phyloP scores from a whole-genome alignment of 1,140 invertebrate genomes.

The Reticulitermes speratus region DNA sequence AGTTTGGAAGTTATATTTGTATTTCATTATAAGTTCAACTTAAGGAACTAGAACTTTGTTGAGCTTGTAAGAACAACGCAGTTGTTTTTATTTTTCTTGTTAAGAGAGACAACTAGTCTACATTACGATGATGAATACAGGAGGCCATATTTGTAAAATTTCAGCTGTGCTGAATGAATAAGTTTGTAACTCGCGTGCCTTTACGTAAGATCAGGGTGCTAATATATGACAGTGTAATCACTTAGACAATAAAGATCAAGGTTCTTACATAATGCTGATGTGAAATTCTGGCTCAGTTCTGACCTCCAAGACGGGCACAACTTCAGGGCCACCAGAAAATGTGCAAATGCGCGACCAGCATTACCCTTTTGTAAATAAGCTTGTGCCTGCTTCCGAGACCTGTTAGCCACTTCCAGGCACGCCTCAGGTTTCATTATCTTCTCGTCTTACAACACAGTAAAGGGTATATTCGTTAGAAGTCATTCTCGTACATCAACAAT shows the following conservation, averaged over 20 bases:
- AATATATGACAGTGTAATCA: too few relatives aligned
- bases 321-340: conserved; percentile 46
- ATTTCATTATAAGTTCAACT: too few relatives aligned
- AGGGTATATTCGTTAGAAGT: background rate
- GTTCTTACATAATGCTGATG: conserved; percentile 39
- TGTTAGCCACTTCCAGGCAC: background rate
- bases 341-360: conserved; percentile 47
- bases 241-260: background rate
- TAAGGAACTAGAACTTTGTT: too few relatives aligned
- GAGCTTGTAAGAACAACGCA: too few relatives aligned
- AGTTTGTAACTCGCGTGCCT: too few relatives aligned
- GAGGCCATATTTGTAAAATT: too few relatives aligned
- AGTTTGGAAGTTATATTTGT: too few relatives aligned
- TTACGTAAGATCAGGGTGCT: too few relatives aligned
- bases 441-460: background rate
- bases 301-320: conserved; percentile 42
- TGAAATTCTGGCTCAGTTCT: conserved; percentile 45
- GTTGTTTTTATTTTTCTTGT: too few relatives aligned
- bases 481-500: background rate
- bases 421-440: conserved; percentile 25
- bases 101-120: too few relatives aligned
- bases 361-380: conserved; percentile 38
- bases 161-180: too few relatives aligned
- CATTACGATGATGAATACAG: too few relatives aligned
- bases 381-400: conserved; percentile 18